These are phyloP conservation scores for Melanostigma gelatinosum DNA, from an alignment of 2,113 vertebrate genomes.

Conservation along the genomic window DNA sequence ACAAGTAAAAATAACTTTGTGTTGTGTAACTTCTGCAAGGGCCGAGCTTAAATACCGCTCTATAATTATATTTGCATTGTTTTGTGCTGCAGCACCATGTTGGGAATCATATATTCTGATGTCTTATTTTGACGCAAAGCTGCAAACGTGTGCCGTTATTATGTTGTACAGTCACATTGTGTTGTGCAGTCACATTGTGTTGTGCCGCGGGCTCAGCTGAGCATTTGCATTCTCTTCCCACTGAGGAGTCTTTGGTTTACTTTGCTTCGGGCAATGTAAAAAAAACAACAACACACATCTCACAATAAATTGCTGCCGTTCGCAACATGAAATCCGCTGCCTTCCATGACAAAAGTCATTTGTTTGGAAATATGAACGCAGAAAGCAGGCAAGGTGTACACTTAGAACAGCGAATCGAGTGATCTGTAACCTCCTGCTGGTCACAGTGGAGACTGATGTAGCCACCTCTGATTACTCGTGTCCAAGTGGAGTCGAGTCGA, in stretches of 20 bases:
- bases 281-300: conserved; percentile 41
- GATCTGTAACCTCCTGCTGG: conserved; percentile 34
- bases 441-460: conserved; percentile 27
- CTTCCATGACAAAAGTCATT: conserved; percentile 59
- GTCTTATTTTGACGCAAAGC: neutral
- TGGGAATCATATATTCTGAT: neutral
- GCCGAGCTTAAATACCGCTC: no score
- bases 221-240: conserved; percentile 32
- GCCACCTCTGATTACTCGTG: conserved; percentile 39
- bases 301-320: conserved; percentile 54
- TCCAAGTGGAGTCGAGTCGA: neutral
- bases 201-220: conserved; percentile 34
- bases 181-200: conserved; percentile 29
- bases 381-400: conserved; percentile 23
- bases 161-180: conserved; percentile 18
- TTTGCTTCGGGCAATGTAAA: conserved; percentile 55
- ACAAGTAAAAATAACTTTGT: neutral
- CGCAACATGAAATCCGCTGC: conserved; percentile 47
- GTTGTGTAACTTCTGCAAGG: no score
- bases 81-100: neutral
- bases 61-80: neutral
- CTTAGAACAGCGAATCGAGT: conserved; percentile 35
- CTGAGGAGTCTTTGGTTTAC: conserved; percentile 53
- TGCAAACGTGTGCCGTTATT: neutral
- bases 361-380: conserved; percentile 46